Conservation (phyloP, 2,113 vertebrate genomes). For the Barbus barbus region DNA sequence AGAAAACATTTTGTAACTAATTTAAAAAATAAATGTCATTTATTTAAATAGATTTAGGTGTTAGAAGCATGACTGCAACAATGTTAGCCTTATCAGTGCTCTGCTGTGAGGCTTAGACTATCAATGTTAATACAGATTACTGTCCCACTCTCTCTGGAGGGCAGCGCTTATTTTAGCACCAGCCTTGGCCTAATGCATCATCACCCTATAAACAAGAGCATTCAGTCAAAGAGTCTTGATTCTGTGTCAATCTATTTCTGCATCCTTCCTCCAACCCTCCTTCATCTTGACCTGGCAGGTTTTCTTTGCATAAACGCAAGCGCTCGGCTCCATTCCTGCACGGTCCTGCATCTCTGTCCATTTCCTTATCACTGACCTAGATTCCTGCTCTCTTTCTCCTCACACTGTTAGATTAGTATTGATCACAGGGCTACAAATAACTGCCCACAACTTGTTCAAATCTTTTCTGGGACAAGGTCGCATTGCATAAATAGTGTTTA, state of each 20-base stretch:
- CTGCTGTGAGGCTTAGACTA: not conserved
- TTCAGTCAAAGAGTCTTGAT: not conserved
- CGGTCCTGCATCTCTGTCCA: not conserved
- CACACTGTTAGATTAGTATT: conserved; percentile 12
- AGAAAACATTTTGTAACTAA: not conserved
- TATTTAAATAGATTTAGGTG: not conserved
- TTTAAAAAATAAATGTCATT: not conserved
- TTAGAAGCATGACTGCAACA: not conserved
- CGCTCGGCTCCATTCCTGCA: not conserved
- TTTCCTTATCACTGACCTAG: conserved; percentile 44
- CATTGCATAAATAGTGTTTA: not conserved
- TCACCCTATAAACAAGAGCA: conserved; percentile 25
- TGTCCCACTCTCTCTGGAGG: conserved; percentile 21
- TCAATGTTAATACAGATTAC: conserved; percentile 33
- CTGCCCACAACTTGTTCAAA: not conserved
- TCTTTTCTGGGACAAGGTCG: not conserved
- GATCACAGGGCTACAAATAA: conserved; percentile 22
- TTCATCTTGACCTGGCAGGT: conserved; percentile 28
- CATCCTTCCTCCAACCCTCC: conserved; percentile 17
- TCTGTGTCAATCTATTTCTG: conserved; percentile 42
- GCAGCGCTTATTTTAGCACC: not conserved
- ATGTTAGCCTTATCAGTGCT: not conserved
- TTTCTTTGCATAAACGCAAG: conserved; percentile 4
- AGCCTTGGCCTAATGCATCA: conserved; percentile 5
- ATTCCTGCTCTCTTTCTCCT: not conserved